Percentiles rank a stretch among this genome's conserved stretches.
Evolutionary conservation across 2,113 vertebrate genomes (phyloP).

Genomic region (Pristiophorus japonicus): DNA sequence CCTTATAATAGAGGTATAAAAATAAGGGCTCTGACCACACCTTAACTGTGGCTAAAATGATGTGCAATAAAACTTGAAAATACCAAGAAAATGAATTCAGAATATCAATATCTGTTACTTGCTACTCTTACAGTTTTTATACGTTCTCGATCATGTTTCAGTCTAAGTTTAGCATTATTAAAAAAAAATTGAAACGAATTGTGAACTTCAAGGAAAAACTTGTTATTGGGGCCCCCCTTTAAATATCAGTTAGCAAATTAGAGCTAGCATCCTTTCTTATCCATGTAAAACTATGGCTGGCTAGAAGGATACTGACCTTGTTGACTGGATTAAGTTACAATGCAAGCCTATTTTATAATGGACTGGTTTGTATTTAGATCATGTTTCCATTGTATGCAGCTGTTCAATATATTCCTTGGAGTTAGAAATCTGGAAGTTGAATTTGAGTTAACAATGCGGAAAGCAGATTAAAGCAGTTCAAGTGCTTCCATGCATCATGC

Average conservation of each 20-base stretch:
- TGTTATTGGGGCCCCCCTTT: neutral
- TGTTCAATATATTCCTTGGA: no score
- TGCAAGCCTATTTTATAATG: neutral
- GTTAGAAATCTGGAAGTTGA: no score
- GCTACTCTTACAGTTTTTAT: neutral
- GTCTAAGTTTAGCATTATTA: neutral
- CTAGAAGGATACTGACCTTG: neutral
- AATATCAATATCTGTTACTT: neutral
- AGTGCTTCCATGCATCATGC: no score
- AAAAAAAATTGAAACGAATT: neutral
- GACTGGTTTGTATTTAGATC: neutral
- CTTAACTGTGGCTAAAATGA: neutral
- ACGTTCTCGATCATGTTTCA: neutral
- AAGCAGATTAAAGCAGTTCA: no score
- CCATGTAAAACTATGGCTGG: neutral
- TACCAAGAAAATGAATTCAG: neutral
- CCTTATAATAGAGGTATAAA: neutral
- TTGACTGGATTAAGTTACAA: neutral
- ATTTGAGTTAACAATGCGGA: no score
- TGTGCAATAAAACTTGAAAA: neutral
- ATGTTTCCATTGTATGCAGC: neutral
- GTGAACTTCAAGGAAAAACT: neutral
- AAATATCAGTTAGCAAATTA: neutral
- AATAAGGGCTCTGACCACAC: no score
- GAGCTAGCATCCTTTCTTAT: neutral